Evolutionary conservation across 2,797 vertebrate genomes (phyloP), one percentile per base, ranked within the genome.

Genomic region (Macroramphosus scolopax): DNA sequence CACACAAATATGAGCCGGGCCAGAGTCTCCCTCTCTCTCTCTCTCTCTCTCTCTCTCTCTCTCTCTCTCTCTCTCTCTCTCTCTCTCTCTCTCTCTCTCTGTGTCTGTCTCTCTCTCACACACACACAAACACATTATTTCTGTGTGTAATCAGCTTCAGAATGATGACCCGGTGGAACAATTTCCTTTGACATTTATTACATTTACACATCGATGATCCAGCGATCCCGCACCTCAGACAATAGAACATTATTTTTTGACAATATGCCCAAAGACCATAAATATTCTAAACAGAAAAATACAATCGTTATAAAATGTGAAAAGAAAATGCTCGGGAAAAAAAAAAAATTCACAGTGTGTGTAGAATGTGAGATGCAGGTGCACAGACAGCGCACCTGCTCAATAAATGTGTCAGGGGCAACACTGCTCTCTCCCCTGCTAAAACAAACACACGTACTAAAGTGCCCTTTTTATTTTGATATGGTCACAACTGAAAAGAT

Each of bases 301-400:
- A 39, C 14, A 41, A 35, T 2, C 44, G 4, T 4, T 4, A 55
- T n/a, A 11, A 6, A 46, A 34, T 32, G 5, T 5, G 28, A 47
- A 36, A 22, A 46, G 29, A 34, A 56, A 8, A 45, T 8, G 30
- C 45, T 45, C 16, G 22, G 16, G 9, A 15, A 40, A 18, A 40
- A 11, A 16, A 38, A 11, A 32, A 33, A 12, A 41, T 41, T 62
- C 65, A 67, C 67, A 70, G 37, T 54, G 37, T 56, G 50, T 45
- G 34, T 12, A 28, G 7, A 45, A 42, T 8, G 13, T 4, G 16
- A 33, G 18, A 14, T 43, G 47, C 35, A 44, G 38, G 14, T 40
- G 16, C 6, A 36, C 2, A 35, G 28, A 25, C 20, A 49, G 13
- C 58, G 51, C 30, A 11, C 15, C 49, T 50, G 34, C 36, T 51